Base-by-base conservation (phyloP, 2,797 vertebrate species). In the Allobates femoralis region DNA sequence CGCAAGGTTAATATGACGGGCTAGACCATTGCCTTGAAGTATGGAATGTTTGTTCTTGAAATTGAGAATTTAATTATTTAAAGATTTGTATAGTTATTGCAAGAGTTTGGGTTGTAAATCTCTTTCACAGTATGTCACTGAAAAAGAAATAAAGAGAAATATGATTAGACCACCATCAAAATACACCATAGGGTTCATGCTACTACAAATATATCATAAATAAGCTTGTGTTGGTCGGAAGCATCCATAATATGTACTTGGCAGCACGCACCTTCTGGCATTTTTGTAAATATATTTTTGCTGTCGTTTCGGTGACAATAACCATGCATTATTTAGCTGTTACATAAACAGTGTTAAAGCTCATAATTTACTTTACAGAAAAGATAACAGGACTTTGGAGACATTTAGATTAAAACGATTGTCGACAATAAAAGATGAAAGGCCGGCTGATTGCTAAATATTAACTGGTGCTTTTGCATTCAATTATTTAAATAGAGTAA, bases 131-230 rank as follows among this genome's bases (percentile, higher is more conserved):
- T 80, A 74, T 77, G 53, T 76, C 86, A 71, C 82, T 84, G 55
- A 81, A 84, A 87, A 74, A 84, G 69, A 87, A 79, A 83, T 71
- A 79, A 28, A 87, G 71, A 78, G 37, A 83, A 87, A 87, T 73
- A 87, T 79, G 34, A 83, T 71, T 87, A 87, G 74, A 87, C 60
- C 74, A 77, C 60, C 69, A 82, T 86, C 82, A 81, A 79, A 50
- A n/a, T 81, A 50, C 26, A 86, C 62, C 67, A 81, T 60, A 41
- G 67, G 78, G 67, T 71, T 81, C 26, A 50, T 64, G 37, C 66
- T 71, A 23, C 46, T 71, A 79, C 21, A 85, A 60, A 85, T 79
- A 69, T 79, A 67, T 79, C 76, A 85, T 71, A 50, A 10, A 60
- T 30, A 85, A 85, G 64, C 41, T 53, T 28, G 16, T 34, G 46